Percentiles rank a stretch among this genome's conserved stretches.
These are phyloP conservation scores for Lomographa bimaculata DNA, from an alignment of 2,888 invertebrate species.

Conservation along the genomic window DNA sequence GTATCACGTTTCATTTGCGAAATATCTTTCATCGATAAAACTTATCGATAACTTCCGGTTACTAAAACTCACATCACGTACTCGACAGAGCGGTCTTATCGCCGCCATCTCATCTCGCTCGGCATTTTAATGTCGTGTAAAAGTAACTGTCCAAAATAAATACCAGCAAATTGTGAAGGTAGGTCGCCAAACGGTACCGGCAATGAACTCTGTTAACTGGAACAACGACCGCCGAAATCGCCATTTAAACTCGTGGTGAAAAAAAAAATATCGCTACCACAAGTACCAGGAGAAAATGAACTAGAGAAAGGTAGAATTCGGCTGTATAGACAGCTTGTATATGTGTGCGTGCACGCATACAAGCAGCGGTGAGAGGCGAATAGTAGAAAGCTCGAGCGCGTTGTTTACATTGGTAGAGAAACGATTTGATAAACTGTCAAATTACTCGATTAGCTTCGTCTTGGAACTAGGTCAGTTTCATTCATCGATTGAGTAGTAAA, in stretches of 20 bases:
- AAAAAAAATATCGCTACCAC: slow-evolving; percentile 59
- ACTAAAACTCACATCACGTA: slow-evolving; percentile 25
- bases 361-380: slow-evolving; percentile 45
- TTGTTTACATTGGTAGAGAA: slow-evolving; percentile 57
- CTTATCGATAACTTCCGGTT: slow-evolving; percentile 11
- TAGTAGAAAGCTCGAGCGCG: slow-evolving; percentile 59
- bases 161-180: slow-evolving; percentile 74
- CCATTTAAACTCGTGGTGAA: slow-evolving; percentile 62
- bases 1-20: too few species aligned
- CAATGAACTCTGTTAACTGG: slow-evolving; percentile 66
- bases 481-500: neutral
- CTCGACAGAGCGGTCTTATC: slow-evolving; percentile 47
- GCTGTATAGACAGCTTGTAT: slow-evolving; percentile 21
- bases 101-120: slow-evolving; percentile 59
- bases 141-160: slow-evolving; percentile 78
- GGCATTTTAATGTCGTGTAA: slow-evolving; percentile 73
- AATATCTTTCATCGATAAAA: neutral
- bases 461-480: slow-evolving; percentile 8
- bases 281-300: slow-evolving; percentile 72
- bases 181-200: slow-evolving; percentile 79
- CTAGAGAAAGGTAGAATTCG: slow-evolving; percentile 67
- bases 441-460: slow-evolving; percentile 13
- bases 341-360: slow-evolving; percentile 35
- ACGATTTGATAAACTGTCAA: slow-evolving; percentile 46
- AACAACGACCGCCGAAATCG: slow-evolving; percentile 65